A percentile compares a stretch with the other conserved stretches of the same genome.
Evolutionary conservation across 2,797 vertebrate species (phyloP).

Genomic region (Neosalanx taihuensis): DNA sequence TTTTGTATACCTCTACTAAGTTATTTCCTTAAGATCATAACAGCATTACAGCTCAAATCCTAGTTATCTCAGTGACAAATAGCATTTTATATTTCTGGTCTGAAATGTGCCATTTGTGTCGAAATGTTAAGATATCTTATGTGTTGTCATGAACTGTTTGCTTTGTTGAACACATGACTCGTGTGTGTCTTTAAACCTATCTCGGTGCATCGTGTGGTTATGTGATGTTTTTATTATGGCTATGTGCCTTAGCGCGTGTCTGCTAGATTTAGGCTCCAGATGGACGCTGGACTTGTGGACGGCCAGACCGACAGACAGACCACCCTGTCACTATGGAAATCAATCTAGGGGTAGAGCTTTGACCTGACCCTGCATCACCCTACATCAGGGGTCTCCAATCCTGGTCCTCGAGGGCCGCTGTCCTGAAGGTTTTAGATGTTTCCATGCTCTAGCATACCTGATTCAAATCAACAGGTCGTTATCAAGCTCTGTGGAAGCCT

Average conservation of each 20-base stretch:
- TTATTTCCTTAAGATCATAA: neutral
- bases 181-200: constrained; percentile 30
- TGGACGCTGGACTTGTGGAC: constrained; percentile 33
- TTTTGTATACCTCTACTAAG: neutral
- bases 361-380: constrained; percentile 38
- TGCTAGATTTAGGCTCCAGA: constrained; percentile 54
- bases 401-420: too few relatives aligned
- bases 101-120: neutral
- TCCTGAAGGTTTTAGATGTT: too few relatives aligned
- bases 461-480: too few relatives aligned
- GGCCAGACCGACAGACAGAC: constrained; percentile 31
- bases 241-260: constrained; percentile 79
- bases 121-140: too few relatives aligned
- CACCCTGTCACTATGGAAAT: constrained; percentile 23
- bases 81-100: too few relatives aligned
- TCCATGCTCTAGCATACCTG: too few relatives aligned
- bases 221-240: constrained; percentile 69
- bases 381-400: neutral
- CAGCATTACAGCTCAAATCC: neutral
- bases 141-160: constrained; percentile 7
- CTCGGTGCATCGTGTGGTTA: constrained; percentile 52
- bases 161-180: constrained; percentile 54
- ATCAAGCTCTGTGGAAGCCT: too few relatives aligned
- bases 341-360: constrained; percentile 25
- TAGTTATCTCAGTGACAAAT: neutral